Conservation (phyloP, 2,888 invertebrate species). For the Zygogramma bicolorata region DNA sequence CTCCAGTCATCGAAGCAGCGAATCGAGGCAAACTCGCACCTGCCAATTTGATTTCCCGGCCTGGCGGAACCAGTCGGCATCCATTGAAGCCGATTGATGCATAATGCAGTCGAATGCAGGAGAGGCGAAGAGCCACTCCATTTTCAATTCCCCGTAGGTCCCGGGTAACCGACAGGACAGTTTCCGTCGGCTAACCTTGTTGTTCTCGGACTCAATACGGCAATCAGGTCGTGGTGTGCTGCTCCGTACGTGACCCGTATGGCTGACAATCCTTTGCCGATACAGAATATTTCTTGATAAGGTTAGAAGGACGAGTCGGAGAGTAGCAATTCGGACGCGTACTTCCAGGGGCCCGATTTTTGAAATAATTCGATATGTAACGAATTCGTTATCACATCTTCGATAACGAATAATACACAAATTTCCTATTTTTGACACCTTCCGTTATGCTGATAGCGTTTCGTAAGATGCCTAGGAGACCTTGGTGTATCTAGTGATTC, state of each 20-base stretch:
- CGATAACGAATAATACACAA: too few relatives aligned
- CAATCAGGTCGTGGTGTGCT: slow-evolving; percentile 52
- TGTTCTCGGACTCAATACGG: slow-evolving; percentile 55
- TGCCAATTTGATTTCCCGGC: slow-evolving; percentile 1
- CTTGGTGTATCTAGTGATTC: too few relatives aligned
- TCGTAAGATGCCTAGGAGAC: too few relatives aligned
- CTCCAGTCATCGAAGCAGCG: too few relatives aligned
- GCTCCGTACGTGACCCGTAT: slow-evolving; percentile 49
- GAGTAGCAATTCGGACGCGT: slow-evolving; percentile 14
- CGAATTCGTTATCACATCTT: too few relatives aligned
- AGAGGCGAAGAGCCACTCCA: background rate
- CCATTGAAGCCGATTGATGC: background rate
- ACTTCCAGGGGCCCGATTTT: too few relatives aligned
- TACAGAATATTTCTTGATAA: slow-evolving; percentile 34
- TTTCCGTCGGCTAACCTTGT: slow-evolving; percentile 55
- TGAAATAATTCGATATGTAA: too few relatives aligned
- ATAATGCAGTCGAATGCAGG: slow-evolving; percentile 1
- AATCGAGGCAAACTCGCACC: background rate
- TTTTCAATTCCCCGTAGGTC: slow-evolving; percentile 5
- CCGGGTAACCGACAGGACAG: slow-evolving; percentile 37
- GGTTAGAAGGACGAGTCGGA: slow-evolving; percentile 7
- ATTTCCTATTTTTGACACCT: too few relatives aligned
- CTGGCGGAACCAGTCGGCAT: background rate
- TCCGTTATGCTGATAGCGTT: too few relatives aligned
- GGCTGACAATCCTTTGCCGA: slow-evolving; percentile 27